Conservation (phyloP, 2,888 invertebrate genomes). For the Agonum fuliginosum region DNA sequence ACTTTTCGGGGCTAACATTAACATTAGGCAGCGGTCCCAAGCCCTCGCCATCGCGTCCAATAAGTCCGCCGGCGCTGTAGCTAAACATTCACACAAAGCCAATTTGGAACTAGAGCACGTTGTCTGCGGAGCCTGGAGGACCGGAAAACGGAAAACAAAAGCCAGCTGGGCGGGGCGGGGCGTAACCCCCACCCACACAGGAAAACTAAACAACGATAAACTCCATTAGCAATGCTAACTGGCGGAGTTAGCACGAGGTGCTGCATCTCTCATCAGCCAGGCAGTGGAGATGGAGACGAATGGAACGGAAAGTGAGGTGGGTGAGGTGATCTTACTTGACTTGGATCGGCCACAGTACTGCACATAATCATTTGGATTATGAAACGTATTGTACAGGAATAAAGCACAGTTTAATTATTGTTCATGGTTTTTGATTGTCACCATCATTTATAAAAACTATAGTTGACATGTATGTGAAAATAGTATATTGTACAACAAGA, state of each 20-base stretch:
- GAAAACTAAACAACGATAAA: slow-evolving; percentile 48
- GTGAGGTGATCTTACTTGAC: no score
- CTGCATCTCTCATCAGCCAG: slow-evolving; percentile 8
- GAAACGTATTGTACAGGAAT: no score
- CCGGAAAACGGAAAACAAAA: slow-evolving; percentile 39
- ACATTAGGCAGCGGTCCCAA: not conserved
- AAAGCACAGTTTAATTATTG: no score
- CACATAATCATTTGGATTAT: no score
- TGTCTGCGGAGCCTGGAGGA: not conserved
- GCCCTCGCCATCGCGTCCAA: no score
- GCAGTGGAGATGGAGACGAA: not conserved
- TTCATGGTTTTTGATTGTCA: no score
- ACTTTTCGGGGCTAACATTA: no score
- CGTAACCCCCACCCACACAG: not conserved
- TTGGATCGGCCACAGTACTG: no score
- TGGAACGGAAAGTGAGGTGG: no score
- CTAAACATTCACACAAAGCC: slow-evolving; percentile 17
- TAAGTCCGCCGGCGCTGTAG: not conserved
- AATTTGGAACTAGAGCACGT: slow-evolving; percentile 22
- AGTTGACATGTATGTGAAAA: no score
- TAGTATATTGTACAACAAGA: no score
- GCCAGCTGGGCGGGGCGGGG: not conserved
- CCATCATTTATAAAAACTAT: no score
- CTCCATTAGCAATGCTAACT: slow-evolving; percentile 54
- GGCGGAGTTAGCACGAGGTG: not conserved